These are phyloP conservation scores for Caracal caracal DNA, from an alignment of 2,113 vertebrate species.

Conservation along the genomic window DNA sequence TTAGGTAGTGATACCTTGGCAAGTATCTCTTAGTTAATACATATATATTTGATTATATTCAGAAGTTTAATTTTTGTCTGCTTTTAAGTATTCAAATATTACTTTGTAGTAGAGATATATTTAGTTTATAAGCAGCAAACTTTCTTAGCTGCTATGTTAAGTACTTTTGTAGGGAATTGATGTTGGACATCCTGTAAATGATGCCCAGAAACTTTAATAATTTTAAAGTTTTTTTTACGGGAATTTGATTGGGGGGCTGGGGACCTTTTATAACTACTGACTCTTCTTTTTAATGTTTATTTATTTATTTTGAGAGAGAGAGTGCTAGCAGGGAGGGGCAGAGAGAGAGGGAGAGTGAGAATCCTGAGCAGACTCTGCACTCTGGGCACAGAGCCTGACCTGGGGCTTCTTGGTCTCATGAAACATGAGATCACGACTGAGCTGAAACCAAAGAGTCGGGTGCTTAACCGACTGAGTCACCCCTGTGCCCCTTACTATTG, in stretches of 20 bases:
- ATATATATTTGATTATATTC: background rate
- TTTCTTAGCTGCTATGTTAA: background rate
- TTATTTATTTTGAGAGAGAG: too few species aligned
- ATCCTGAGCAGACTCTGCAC: too few species aligned
- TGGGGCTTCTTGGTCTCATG: background rate
- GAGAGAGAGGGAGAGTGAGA: too few species aligned
- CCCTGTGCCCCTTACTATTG: background rate
- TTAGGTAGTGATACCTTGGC: background rate
- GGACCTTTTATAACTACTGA: background rate
- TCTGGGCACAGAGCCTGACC: too few species aligned
- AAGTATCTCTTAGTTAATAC: background rate
- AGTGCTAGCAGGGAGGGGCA: too few species aligned
- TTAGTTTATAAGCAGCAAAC: background rate
- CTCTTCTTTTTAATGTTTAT: background rate
- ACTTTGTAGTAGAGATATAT: background rate
- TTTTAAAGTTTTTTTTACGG: background rate
- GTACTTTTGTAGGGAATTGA: background rate
- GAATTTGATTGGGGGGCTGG: background rate
- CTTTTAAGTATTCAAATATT: constrained; percentile 24
- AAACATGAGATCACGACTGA: background rate
- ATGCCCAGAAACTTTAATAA: constrained; percentile 36
- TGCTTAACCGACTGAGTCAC: background rate
- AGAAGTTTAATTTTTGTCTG: constrained; percentile 37
- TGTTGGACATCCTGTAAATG: constrained; percentile 51
- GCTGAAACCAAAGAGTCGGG: background rate